Percentiles rank a stretch among this genome's conserved stretches.
These are phyloP conservation scores for Porphyrio hochstetteri DNA, from an alignment of 2,113 vertebrate species.

Conservation along the genomic window DNA sequence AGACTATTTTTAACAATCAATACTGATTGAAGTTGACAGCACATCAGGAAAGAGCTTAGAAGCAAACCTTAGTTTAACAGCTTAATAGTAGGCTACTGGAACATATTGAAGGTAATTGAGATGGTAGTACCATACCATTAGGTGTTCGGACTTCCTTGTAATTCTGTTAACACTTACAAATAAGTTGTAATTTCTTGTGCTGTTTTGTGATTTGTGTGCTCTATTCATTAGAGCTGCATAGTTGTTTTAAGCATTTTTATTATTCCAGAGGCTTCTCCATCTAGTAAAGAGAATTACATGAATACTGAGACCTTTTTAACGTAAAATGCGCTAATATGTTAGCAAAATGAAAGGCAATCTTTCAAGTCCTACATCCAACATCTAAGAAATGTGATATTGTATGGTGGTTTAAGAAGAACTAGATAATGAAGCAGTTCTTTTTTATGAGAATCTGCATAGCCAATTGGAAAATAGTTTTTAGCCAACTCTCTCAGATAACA, in stretches of 20 bases:
- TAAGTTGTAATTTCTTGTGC: neutral
- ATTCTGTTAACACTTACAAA: neutral
- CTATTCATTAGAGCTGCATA: accelerated
- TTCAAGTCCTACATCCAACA: neutral
- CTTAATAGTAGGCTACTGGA: neutral
- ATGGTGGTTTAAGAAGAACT: neutral
- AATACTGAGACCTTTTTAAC: neutral
- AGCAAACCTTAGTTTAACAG: neutral
- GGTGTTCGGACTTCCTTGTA: neutral
- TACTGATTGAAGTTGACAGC: neutral
- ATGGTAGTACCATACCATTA: neutral
- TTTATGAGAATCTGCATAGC: neutral
- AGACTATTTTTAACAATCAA: neutral
- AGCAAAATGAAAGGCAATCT: neutral
- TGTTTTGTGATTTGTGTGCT: neutral
- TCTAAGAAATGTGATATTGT: neutral
- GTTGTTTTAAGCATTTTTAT: neutral
- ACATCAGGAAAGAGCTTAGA: neutral
- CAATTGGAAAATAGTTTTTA: neutral
- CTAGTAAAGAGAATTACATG: neutral
- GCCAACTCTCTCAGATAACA: neutral
- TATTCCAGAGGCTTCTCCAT: neutral
- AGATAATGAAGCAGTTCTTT: neutral
- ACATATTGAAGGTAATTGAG: neutral
- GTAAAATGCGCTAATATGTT: neutral